Evolutionary conservation across 2,113 vertebrate species (phyloP).

Genomic region (Pogonocichla stellata): DNA sequence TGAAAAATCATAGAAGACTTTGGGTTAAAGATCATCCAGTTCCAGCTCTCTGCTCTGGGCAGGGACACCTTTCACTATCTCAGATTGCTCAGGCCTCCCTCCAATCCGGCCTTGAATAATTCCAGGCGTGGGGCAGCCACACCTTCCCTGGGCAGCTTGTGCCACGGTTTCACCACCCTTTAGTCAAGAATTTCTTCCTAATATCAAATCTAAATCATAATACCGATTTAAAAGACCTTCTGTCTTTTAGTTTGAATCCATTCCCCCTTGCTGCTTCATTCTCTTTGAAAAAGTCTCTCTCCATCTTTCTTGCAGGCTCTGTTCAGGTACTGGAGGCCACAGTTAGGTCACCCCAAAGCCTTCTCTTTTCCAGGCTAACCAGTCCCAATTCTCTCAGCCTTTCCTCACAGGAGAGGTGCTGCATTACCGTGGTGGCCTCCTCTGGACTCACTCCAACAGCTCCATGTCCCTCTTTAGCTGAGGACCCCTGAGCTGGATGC

Average conservation of each 20-base stretch:
- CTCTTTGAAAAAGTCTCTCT: not conserved
- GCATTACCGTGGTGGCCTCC: not conserved
- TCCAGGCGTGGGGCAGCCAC: not conserved
- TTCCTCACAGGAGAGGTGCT: not conserved
- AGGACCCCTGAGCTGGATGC: not conserved
- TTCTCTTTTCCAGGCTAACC: not conserved
- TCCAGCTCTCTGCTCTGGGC: not conserved
- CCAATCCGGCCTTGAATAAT: not conserved
- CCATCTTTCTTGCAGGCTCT: not conserved
- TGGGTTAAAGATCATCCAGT: not conserved
- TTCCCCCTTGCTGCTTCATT: not conserved
- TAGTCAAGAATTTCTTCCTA: not conserved
- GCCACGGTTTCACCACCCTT: not conserved
- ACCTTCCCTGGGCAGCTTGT: not conserved
- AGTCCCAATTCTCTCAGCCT: not conserved
- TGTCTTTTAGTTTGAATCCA: not conserved
- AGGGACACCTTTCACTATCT: not conserved
- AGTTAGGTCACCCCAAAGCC: not conserved
- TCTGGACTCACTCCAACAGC: not conserved
- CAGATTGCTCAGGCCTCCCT: not conserved
- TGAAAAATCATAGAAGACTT: not conserved
- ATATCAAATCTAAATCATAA: not conserved
- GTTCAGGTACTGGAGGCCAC: not conserved
- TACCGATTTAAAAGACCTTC: not conserved
- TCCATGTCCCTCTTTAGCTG: not conserved